Evolutionary conservation across 1,140 invertebrate genomes (phyloP), one percentile per base, ranked within the genome.

Genomic region (Myzus persicae): DNA sequence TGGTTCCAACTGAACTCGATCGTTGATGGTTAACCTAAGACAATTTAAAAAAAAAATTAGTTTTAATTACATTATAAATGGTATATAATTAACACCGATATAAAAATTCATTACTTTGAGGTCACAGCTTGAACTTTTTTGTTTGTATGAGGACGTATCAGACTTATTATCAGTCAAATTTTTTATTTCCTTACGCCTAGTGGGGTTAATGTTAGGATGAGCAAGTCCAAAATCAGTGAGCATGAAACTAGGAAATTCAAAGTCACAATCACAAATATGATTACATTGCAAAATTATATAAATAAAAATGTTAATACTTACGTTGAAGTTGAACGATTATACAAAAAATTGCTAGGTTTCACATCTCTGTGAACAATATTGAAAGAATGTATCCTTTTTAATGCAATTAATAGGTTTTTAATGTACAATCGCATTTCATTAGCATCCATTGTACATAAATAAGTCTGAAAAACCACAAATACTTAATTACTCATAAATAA

Each of bases 321-420:
- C 97, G 96, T 96, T 95, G 96, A 96, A 90, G 96, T 96, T n/a
- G 96, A 95, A 51, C 98, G 95, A 95, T 98, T 97, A 94, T 98
- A 99, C 2, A 99, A 96, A 95, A 99, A 99, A 95, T 99, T 99
- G 95, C 97, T 97, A 11, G 98, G 98, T 95, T 99, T 99, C n/a
- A 99, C 96, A 95, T 99, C 98, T 94, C 98, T 96, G 95, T 99
- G 98, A 94, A 99, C 98, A 91, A 99, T 97, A 94, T 97, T 96
- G 95, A 97, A 97, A 93, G 97, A 96, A 95, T 99, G 98, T 85
- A 99, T 97, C 94, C 97, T 96, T 85, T 96, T 95, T 85, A 99
- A 95, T 11, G 98, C 98, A 89, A 96, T 96, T 93, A 99, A 95
- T 84, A 99, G 95, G 94, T 98, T 98, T 94, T 96, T 96, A 96